Evolutionary conservation across 2,797 vertebrate species (phyloP).

Genomic region (Anguilla obscura): DNA sequence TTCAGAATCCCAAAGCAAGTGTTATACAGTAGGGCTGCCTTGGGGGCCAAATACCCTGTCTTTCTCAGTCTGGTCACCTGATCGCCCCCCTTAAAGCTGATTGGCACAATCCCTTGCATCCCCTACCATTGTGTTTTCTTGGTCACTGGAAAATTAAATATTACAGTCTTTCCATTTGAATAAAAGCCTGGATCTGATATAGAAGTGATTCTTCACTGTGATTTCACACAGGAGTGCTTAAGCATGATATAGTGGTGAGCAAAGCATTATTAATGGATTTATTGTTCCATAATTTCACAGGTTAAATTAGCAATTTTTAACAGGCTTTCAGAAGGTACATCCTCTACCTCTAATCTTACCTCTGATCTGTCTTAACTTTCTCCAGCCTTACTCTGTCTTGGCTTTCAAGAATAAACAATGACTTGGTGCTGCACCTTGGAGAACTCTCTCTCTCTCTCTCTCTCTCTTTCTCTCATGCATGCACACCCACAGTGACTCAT

Average conservation of each 20-base stretch:
- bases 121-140: background rate
- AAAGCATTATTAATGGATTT: slow-evolving; percentile 1
- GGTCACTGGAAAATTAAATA: background rate
- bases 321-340: background rate
- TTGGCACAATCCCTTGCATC: background rate
- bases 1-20: background rate
- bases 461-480: background rate
- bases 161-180: too few relatives aligned
- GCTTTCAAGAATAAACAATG: background rate
- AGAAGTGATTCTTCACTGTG: background rate
- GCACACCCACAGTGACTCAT: background rate
- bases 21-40: background rate
- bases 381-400: background rate
- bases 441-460: background rate
- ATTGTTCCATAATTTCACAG: background rate
- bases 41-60: background rate
- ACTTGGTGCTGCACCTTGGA: background rate
- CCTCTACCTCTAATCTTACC: background rate
- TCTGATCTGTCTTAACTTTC: background rate
- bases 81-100: background rate
- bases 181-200: background rate
- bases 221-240: background rate
- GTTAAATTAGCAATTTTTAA: background rate
- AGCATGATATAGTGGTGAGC: background rate
- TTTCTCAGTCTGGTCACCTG: background rate